phyloP scores from a whole-genome alignment of 2,888 invertebrate species.

The Caenorhabditis afra region DNA sequence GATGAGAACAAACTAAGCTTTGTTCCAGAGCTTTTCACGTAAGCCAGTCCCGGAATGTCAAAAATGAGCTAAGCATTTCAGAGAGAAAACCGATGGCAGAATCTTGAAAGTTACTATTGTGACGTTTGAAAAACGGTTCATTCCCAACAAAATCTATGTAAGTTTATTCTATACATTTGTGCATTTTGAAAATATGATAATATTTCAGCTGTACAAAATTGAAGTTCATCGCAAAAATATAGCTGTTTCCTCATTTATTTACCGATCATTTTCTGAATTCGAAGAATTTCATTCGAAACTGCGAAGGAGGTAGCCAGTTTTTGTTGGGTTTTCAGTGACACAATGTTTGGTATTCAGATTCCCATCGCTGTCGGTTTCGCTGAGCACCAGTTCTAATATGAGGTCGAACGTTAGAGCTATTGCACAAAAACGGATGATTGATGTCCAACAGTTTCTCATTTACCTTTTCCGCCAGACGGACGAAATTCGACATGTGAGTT shows the following conservation, averaged over 20 bases:
- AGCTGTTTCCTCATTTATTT: constrained; percentile 86
- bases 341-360: too few species aligned
- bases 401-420: constrained; percentile 95
- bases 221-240: constrained; percentile 68
- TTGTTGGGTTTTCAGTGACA: too few species aligned
- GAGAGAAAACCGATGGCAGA: constrained; percentile 87
- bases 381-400: constrained; percentile 71
- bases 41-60: constrained; percentile 81
- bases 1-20: constrained; percentile 87
- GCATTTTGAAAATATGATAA: too few species aligned
- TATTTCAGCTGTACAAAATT: constrained; percentile 77
- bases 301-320: constrained; percentile 85
- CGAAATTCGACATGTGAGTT: constrained; percentile 89
- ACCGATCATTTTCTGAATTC: constrained; percentile 96
- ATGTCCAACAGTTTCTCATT: constrained; percentile 91
- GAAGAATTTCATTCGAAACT: constrained; percentile 96
- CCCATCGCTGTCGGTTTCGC: constrained; percentile 49
- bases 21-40: constrained; percentile 94
- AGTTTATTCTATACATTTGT: constrained; percentile 66
- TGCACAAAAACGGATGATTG: constrained; percentile 91
- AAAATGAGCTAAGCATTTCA: constrained; percentile 62
- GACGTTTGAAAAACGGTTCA: constrained; percentile 94
- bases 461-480: constrained; percentile 91
- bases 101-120: constrained; percentile 90
- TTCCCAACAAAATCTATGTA: constrained; percentile 97